A percentile compares a stretch with the other conserved stretches of the same genome.
Evolutionary conservation across 1,140 invertebrate species (phyloP).

Genomic region (Zaprionus inermis): DNA sequence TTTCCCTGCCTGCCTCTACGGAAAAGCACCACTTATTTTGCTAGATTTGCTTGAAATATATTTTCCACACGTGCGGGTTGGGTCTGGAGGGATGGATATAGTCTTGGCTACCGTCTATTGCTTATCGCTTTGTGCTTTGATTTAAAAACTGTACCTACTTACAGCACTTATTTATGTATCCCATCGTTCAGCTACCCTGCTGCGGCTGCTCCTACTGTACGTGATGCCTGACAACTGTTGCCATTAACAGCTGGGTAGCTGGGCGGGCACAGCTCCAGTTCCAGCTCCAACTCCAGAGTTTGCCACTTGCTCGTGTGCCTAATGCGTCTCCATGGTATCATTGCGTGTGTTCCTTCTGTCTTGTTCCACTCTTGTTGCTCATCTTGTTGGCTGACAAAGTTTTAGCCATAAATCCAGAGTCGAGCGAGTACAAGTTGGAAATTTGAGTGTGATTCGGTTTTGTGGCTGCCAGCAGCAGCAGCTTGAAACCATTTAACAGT

Average conservation of each 20-base stretch:
- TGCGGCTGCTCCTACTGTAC: constrained; percentile 16
- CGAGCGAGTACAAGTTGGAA: constrained; percentile 53
- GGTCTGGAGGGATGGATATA: constrained; percentile 14
- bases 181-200: constrained; percentile 10
- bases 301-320: constrained; percentile 65
- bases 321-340: constrained; percentile 78
- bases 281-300: constrained; percentile 1
- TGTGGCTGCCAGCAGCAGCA: constrained; percentile 40
- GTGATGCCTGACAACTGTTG: constrained; percentile 74
- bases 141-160: constrained; percentile 27
- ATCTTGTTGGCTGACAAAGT: constrained; percentile 58
- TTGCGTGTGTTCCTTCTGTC: constrained; percentile 52
- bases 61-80: constrained; percentile 22
- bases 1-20: constrained; percentile 22
- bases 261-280: constrained; percentile 14
- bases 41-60: constrained; percentile 62
- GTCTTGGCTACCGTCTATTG: background rate
- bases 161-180: constrained; percentile 58
- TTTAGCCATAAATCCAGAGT: constrained; percentile 56
- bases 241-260: constrained; percentile 77
- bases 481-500: constrained; percentile 38
- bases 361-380: constrained; percentile 11
- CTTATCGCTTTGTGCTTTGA: constrained; percentile 40
- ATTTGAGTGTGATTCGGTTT: constrained; percentile 63
- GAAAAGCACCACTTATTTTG: constrained; percentile 66